Evolutionary conservation across 2,113 vertebrate species (phyloP).

Genomic region (Porphyrio hochstetteri): DNA sequence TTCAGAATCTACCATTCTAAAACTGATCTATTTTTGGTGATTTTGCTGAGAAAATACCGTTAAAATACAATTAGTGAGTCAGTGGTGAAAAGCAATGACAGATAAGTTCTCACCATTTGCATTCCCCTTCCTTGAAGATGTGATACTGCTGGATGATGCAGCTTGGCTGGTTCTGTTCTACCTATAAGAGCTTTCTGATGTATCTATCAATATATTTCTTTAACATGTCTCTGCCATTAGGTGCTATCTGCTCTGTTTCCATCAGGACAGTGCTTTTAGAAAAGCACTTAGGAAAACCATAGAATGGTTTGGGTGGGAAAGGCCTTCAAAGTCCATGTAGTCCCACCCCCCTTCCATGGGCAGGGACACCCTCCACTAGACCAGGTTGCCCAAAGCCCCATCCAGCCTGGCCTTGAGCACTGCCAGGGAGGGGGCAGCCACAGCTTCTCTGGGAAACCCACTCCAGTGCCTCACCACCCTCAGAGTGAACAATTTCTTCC

Average conservation of each 20-base stretch:
- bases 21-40: background rate
- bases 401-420: too few relatives aligned
- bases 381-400: too few relatives aligned
- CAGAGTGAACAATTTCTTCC: too few relatives aligned
- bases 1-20: conserved; percentile 50
- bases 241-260: background rate
- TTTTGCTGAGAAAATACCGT: conserved; percentile 13
- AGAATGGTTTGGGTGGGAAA: too few relatives aligned
- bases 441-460: too few relatives aligned
- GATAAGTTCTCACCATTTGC: background rate
- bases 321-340: too few relatives aligned
- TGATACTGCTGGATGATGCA: background rate
- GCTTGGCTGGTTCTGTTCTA: background rate
- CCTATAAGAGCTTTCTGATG: background rate
- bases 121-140: background rate
- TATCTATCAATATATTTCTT: background rate
- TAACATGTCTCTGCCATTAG: background rate
- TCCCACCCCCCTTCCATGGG: too few relatives aligned
- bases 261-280: background rate
- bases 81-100: background rate
- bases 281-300: background rate
- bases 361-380: too few relatives aligned
- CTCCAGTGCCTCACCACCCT: too few relatives aligned
- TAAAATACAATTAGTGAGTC: conserved; percentile 38
- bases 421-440: too few relatives aligned